Evolutionary conservation across 2,888 invertebrate genomes (phyloP).

Genomic region (Troglohyphantes excavatus): DNA sequence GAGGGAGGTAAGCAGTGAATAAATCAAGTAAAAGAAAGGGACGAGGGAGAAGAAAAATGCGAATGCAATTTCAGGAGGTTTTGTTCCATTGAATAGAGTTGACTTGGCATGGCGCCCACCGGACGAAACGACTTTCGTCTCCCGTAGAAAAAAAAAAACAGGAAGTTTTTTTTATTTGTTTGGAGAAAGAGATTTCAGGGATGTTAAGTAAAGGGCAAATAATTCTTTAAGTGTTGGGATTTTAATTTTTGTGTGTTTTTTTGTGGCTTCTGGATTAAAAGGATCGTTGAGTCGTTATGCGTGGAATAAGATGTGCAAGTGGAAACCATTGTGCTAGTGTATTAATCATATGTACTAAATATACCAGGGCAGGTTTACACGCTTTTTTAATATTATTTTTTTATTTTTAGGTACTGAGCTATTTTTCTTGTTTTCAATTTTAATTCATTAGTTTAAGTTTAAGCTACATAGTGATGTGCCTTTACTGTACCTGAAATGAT

Average conservation of each 20-base stretch:
- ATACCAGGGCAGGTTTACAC: too few species aligned
- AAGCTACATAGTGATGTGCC: too few species aligned
- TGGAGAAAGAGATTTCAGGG: not conserved
- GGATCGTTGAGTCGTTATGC: too few species aligned
- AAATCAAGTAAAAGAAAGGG: not conserved
- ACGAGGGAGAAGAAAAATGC: not conserved
- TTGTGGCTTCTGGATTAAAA: not conserved
- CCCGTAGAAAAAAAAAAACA: not conserved
- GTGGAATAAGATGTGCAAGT: too few species aligned
- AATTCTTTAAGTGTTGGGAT: not conserved
- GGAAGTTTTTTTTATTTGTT: not conserved
- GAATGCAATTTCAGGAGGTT: constrained; percentile 18
- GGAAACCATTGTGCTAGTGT: too few species aligned
- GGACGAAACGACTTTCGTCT: not conserved
- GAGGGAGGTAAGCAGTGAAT: constrained; percentile 1
- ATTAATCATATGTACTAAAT: too few species aligned
- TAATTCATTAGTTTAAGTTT: too few species aligned
- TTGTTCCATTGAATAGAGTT: constrained; percentile 1
- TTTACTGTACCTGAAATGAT: too few species aligned
- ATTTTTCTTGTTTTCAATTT: too few species aligned
- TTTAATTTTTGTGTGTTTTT: not conserved
- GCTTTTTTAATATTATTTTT: too few species aligned
- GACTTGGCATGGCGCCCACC: constrained; percentile 20
- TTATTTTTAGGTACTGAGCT: too few species aligned
- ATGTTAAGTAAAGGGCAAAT: not conserved